Percentiles rank a stretch among this genome's conserved stretches.
phyloP scores from a whole-genome alignment of 1,140 invertebrate genomes.

The Cryptotermes secundus region DNA sequence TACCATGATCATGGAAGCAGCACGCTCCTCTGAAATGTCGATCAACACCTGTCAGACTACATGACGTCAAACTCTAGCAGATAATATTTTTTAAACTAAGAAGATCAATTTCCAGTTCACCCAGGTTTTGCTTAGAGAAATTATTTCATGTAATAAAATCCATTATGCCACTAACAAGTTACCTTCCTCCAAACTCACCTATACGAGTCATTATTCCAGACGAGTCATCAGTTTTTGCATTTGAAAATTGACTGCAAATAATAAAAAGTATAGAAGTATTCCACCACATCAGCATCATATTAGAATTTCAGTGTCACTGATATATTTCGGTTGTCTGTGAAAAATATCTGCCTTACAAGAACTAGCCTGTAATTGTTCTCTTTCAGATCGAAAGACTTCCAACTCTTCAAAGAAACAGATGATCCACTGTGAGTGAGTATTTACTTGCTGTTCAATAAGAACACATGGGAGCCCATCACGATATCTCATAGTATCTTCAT shows the following conservation, averaged over 20 bases:
- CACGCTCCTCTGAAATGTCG: no score
- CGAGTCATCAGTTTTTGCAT: neutral
- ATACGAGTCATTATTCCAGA: neutral
- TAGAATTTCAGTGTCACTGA: neutral
- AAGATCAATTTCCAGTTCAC: no score
- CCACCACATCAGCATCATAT: neutral
- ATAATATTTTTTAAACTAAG: no score
- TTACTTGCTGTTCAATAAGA: neutral
- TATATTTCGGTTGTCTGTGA: neutral
- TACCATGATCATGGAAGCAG: no score
- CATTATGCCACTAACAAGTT: no score
- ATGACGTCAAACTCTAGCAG: no score
- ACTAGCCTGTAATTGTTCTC: no score
- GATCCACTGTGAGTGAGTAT: neutral
- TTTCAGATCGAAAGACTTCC: no score
- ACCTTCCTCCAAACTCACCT: neutral
- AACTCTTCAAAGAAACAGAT: neutral
- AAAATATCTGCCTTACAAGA: neutral
- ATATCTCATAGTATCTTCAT: neutral
- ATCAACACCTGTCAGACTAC: no score
- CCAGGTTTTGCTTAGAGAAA: no score
- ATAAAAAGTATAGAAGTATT: neutral
- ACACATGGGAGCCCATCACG: neutral
- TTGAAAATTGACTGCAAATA: neutral
- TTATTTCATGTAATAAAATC: no score